Percentiles rank a stretch among this genome's conserved stretches.
These are phyloP conservation scores for Drosophila hamatofila DNA, from an alignment of 2,888 invertebrate species.

Conservation along the genomic window DNA sequence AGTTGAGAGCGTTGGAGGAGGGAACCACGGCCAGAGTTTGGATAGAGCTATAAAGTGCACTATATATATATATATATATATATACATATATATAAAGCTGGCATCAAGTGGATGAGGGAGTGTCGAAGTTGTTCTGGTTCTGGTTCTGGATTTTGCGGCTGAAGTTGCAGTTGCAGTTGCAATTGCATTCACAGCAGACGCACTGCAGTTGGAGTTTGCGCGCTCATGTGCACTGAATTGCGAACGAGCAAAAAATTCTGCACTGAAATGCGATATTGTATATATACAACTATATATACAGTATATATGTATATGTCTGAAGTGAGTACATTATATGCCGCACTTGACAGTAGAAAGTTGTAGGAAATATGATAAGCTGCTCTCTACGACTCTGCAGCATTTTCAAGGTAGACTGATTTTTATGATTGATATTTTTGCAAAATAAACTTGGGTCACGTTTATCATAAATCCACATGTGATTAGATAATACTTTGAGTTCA, in stretches of 20 bases:
- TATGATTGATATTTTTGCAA: conserved; percentile 11
- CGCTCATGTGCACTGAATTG: conserved; percentile 76
- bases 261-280: conserved; percentile 68
- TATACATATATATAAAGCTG: conserved; percentile 4
- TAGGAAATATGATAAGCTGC: conserved; percentile 15
- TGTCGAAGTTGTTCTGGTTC: conserved; percentile 27
- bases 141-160: conserved; percentile 15
- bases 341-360: conserved; percentile 23
- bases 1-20: conserved; percentile 24
- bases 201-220: conserved; percentile 50
- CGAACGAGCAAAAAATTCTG: conserved; percentile 59
- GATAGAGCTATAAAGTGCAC: conserved; percentile 38
- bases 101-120: neutral
- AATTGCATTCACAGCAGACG: conserved; percentile 24
- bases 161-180: conserved; percentile 17
- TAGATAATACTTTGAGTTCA: conserved; percentile 2
- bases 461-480: neutral
- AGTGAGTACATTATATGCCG: conserved; percentile 35
- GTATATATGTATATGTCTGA: neutral
- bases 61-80: conserved; percentile 12
- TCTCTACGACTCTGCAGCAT: neutral
- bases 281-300: neutral
- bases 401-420: conserved; percentile 24
- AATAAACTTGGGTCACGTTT: conserved; percentile 10
- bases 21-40: conserved; percentile 1